Evolutionary conservation across 1,140 invertebrate genomes (phyloP).

Genomic region (Dendrolimus punctatus): DNA sequence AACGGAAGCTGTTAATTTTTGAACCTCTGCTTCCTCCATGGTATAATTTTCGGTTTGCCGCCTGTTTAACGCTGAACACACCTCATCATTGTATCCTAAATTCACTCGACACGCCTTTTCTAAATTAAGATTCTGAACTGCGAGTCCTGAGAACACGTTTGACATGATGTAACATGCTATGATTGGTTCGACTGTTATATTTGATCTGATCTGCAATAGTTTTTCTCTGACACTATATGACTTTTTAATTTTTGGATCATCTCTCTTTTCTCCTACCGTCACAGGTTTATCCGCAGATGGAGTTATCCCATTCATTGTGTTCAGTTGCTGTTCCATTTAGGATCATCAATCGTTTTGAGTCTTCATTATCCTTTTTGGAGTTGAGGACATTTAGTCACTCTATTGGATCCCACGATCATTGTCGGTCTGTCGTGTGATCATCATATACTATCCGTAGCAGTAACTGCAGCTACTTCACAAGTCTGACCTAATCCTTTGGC

Average conservation of each 20-base stretch:
- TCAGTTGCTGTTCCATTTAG: conserved; percentile 13
- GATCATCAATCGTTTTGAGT: conserved; percentile 21
- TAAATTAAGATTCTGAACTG: conserved; percentile 74
- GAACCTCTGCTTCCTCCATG: conserved; percentile 67
- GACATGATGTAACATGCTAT: conserved; percentile 74
- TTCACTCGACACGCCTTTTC: conserved; percentile 78
- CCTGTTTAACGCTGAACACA: conserved; percentile 72
- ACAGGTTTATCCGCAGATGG: conserved; percentile 38
- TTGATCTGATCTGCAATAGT: conserved; percentile 50
- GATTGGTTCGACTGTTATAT: conserved; percentile 75
- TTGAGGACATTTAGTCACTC: conserved; percentile 5
- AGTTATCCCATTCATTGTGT: conserved; percentile 57
- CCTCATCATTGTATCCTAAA: conserved; percentile 67
- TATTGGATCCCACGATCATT: conserved; percentile 5
- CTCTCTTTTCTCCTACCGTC: conserved; percentile 30
- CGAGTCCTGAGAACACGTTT: conserved; percentile 72
- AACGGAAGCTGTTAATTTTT: conserved; percentile 74
- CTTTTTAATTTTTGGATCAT: conserved; percentile 38
- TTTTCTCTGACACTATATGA: conserved; percentile 39
- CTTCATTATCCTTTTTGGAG: not conserved
- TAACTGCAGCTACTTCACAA: no score
- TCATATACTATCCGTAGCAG: no score
- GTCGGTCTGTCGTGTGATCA: conserved; percentile 3
- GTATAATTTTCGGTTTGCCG: conserved; percentile 68
- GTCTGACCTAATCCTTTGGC: conserved; percentile 7